Conservation (phyloP, 2,888 invertebrate genomes). For the Oxytorus armatus region DNA sequence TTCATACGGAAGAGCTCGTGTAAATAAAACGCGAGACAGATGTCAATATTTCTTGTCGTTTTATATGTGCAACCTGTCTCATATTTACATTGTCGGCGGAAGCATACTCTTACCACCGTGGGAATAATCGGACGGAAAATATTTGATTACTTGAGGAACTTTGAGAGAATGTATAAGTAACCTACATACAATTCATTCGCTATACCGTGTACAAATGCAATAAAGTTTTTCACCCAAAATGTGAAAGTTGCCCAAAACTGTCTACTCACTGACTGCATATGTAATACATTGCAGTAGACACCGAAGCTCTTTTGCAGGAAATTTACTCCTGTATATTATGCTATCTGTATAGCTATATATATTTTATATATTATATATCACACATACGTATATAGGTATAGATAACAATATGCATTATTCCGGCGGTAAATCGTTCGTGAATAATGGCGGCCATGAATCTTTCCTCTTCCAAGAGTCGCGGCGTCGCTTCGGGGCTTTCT, state of each 20-base stretch:
- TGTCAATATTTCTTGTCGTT: neutral
- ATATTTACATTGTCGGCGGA: no score
- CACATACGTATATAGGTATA: constrained; percentile 50
- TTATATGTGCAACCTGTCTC: neutral
- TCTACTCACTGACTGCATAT: constrained; percentile 5
- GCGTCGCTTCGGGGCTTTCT: constrained; percentile 37
- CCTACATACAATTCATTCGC: neutral
- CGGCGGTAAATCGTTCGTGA: constrained; percentile 77
- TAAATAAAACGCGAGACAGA: no score
- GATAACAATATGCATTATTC: constrained; percentile 76
- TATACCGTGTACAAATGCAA: neutral
- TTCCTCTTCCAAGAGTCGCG: constrained; percentile 47
- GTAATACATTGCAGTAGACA: neutral
- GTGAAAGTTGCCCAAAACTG: neutral
- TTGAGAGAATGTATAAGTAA: constrained; percentile 12
- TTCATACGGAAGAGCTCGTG: no score
- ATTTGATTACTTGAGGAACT: neutral
- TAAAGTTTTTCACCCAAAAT: neutral
- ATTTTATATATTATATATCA: constrained; percentile 22
- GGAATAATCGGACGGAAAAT: neutral
- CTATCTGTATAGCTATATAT: constrained; percentile 15
- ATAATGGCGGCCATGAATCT: constrained; percentile 77
- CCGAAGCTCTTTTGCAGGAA: neutral
- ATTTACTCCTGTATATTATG: constrained; percentile 22
- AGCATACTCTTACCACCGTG: neutral